A percentile compares a stretch with the other conserved stretches of the same genome.
Evolutionary conservation across 2,113 vertebrate species (phyloP).

Genomic region (Bombycilla garrulus): DNA sequence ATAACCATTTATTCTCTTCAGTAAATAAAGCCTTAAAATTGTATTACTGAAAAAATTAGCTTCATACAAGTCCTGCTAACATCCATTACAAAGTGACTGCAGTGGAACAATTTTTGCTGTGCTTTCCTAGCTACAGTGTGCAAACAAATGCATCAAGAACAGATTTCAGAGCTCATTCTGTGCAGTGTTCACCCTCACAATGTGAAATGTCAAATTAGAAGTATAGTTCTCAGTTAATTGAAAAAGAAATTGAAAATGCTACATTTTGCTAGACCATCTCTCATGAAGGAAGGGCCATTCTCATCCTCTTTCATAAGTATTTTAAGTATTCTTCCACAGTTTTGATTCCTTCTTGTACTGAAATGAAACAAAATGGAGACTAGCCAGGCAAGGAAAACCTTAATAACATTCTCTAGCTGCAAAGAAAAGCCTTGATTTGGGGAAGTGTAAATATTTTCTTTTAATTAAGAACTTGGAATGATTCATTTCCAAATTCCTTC

Average conservation of each 20-base stretch:
- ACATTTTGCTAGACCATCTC: not conserved
- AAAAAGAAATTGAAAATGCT: not conserved
- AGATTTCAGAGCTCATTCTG: not conserved
- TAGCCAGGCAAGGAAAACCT: not conserved
- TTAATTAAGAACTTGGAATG: not conserved
- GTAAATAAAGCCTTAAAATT: not conserved
- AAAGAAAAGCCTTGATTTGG: not conserved
- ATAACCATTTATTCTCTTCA: not conserved
- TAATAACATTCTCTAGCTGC: not conserved
- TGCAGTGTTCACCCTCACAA: not conserved
- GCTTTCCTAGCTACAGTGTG: not conserved
- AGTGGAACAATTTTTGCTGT: rapidly evolving
- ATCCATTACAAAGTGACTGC: not conserved
- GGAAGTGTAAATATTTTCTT: not conserved
- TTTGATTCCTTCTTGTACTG: not conserved
- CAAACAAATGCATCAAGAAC: not conserved
- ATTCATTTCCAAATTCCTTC: conserved; percentile 28
- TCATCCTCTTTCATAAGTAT: not conserved
- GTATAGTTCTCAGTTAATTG: not conserved
- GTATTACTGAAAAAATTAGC: not conserved
- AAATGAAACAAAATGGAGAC: not conserved
- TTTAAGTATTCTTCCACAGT: not conserved
- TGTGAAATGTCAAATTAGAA: not conserved
- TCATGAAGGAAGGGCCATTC: not conserved
- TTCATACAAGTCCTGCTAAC: not conserved